These are phyloP conservation scores for Sarcophaga caerulescens DNA, from an alignment of 2,888 invertebrate species.

Conservation along the genomic window DNA sequence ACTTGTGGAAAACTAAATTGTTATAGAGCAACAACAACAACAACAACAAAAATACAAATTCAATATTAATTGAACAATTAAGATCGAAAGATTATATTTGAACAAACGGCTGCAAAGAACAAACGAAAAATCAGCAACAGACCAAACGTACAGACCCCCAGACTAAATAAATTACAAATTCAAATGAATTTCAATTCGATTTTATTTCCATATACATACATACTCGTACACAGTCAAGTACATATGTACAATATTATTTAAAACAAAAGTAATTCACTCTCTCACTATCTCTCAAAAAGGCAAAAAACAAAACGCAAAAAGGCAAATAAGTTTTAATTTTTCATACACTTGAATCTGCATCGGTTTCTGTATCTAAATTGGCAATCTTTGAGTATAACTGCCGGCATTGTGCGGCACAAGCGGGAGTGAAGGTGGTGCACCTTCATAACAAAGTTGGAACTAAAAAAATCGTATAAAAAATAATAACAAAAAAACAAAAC, in stretches of 20 bases:
- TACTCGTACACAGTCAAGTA: slow-evolving; percentile 6
- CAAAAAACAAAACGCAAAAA: slow-evolving; percentile 12
- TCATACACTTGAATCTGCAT: slow-evolving; percentile 42
- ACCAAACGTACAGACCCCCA: background rate
- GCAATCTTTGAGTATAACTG: slow-evolving; percentile 62
- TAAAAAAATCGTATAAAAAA: slow-evolving; percentile 42
- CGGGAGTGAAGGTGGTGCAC: background rate
- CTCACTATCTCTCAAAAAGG: slow-evolving; percentile 48
- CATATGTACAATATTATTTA: slow-evolving; percentile 17
- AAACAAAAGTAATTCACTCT: slow-evolving; percentile 29
- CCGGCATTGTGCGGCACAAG: slow-evolving; percentile 22
- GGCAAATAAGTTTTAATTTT: slow-evolving; percentile 56
- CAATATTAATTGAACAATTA: slow-evolving; percentile 60
- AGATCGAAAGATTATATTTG: slow-evolving; percentile 57
- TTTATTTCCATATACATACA: background rate
- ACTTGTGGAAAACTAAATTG: background rate
- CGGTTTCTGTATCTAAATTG: slow-evolving; percentile 59
- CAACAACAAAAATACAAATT: slow-evolving; percentile 6
- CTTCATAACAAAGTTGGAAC: background rate
- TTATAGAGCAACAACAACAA: no score
- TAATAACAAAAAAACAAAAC: background rate
- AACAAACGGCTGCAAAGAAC: slow-evolving; percentile 13
- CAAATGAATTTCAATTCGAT: slow-evolving; percentile 40
- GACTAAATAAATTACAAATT: slow-evolving; percentile 26
- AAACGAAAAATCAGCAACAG: background rate